phyloP scores from a whole-genome alignment of 2,113 vertebrate species.

The Mesoclemmys tuberculata region DNA sequence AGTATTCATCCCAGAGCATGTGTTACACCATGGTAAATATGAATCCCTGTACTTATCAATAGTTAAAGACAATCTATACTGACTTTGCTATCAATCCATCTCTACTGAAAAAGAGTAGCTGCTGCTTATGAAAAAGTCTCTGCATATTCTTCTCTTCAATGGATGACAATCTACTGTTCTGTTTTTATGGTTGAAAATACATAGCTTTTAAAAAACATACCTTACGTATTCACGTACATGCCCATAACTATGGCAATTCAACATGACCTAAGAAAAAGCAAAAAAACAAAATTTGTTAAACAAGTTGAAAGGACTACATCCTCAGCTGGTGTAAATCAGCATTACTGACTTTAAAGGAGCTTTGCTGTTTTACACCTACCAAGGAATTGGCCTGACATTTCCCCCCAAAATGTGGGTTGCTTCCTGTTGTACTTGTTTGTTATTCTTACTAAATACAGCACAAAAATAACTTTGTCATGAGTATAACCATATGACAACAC shows the following conservation, averaged over 20 bases:
- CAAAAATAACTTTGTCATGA: slow-evolving; percentile 8
- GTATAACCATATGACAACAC: slow-evolving; percentile 36
- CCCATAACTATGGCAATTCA: not conserved
- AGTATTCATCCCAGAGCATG: not conserved
- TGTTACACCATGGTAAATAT: not conserved
- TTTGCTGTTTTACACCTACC: not conserved
- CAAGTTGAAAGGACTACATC: accelerated
- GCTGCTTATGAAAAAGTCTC: not conserved
- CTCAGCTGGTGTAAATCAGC: not conserved
- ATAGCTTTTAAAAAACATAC: not conserved
- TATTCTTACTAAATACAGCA: not conserved
- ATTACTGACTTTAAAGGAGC: not conserved
- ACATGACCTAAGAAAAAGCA: not conserved
- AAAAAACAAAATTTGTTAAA: not conserved
- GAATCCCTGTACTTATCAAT: not conserved
- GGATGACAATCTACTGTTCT: not conserved
- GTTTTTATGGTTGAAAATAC: not conserved
- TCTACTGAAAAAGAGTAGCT: not conserved
- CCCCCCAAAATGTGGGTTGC: not conserved
- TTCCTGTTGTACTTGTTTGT: not conserved
- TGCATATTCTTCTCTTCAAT: not conserved
- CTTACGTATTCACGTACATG: not conserved
- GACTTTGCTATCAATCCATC: not conserved
- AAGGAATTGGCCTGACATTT: not conserved
- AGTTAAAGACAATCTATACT: not conserved